Evolutionary conservation across 2,797 vertebrate genomes (phyloP).

Genomic region (Agapornis canus): DNA sequence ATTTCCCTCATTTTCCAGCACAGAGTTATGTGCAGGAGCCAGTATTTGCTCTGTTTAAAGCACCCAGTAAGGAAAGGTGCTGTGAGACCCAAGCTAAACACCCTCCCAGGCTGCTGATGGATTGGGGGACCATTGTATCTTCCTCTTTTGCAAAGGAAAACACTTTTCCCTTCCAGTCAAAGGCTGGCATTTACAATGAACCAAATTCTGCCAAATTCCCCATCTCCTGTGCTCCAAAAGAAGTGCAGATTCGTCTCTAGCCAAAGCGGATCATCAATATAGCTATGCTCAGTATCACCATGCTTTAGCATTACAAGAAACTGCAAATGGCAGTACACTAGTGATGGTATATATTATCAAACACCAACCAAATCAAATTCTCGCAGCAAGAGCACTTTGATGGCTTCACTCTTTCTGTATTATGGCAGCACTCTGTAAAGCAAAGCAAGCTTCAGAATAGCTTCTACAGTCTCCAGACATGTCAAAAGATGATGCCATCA

Average conservation of each 20-base stretch:
- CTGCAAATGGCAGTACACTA: background rate
- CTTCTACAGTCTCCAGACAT: background rate
- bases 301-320: background rate
- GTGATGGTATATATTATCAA: background rate
- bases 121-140: background rate
- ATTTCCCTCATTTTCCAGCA: background rate
- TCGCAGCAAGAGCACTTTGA: background rate
- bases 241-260: background rate
- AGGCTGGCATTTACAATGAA: conserved; percentile 32
- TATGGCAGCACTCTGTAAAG: background rate
- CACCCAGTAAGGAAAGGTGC: background rate
- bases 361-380: background rate
- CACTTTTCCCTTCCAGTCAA: conserved; percentile 36
- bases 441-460: conserved; percentile 1
- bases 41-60: background rate
- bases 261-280: background rate
- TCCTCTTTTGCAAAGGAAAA: conserved; percentile 38
- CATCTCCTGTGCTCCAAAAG: background rate
- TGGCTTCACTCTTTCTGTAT: background rate
- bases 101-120: background rate
- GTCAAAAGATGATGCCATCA: background rate
- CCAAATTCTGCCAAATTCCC: conserved; percentile 18
- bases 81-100: background rate
- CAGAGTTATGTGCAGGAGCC: background rate
- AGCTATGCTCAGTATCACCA: background rate